Base-by-base conservation (phyloP, 2,888 invertebrate genomes). In the Morpho achilles region DNA sequence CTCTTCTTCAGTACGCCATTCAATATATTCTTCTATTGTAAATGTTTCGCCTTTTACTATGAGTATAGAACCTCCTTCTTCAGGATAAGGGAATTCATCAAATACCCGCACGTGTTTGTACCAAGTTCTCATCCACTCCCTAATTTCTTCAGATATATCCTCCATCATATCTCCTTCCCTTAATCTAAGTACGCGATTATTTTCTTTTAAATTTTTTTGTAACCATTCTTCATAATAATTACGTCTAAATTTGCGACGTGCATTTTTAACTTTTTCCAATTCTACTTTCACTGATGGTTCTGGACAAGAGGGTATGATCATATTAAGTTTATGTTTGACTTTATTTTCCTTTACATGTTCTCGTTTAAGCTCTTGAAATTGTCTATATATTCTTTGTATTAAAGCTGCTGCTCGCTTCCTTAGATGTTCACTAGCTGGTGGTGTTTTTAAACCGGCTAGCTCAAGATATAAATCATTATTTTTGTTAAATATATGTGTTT, bases 91-190 rank as follows among this genome's bases (percentile, higher is more conserved):
- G 75, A 92, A 95, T 64, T 94, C 93, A 62, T 96, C 96, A 73
- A 96, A 95, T 51, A 88, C 80, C 39, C 88, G 87, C 0, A 87
- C 76, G 59, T 77, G 75, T 46, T 79, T 77, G 80, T 94, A 90
- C 94, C 94, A 95, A 56, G 92, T 84, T 50, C 89, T 75, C 72
- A 95, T 94, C 96, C 96, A 96, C 71, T 93, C 92, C 59, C 94
- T 89, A 58, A 96, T 93, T 85, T 96, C 95, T 63, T 93, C 94
- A 45, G 94, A 92, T 75, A 96, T 94, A 68, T 94, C 94, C 73
- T 96, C 96, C 82, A 94, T 92, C 64, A 96, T 87, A 44, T 92
- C 87, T 6, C 92, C 92, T 69, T 90, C 87, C 51, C 91, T 79
- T 3, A 92, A 80, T 63, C 79, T 76, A 22, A 93, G 71, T 22